Conservation (phyloP, 2,888 invertebrate species). For the Pinctada fucata region DNA sequence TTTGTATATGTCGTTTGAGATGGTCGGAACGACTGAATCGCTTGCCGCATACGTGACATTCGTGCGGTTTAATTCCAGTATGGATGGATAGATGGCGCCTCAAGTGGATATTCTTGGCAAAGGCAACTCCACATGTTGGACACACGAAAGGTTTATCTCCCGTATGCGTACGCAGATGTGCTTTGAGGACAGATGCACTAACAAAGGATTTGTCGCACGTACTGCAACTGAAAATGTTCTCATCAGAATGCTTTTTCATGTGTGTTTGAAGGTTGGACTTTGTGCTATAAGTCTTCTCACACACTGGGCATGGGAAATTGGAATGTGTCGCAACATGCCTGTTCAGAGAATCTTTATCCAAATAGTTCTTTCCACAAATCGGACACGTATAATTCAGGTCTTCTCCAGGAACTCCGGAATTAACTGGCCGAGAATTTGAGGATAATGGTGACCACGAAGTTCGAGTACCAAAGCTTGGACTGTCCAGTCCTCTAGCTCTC, state of each 20-base stretch:
- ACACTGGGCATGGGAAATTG: slow-evolving; percentile 48
- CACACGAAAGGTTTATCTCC: slow-evolving; percentile 62
- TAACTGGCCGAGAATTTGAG: slow-evolving; percentile 25
- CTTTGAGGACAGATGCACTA: slow-evolving; percentile 51
- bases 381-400: slow-evolving; percentile 46
- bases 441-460: slow-evolving; percentile 6
- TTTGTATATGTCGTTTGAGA: slow-evolving; percentile 61
- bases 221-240: slow-evolving; percentile 51
- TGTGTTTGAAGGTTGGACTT: slow-evolving; percentile 57
- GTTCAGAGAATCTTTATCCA: slow-evolving; percentile 45
- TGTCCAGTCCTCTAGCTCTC: slow-evolving; percentile 36
- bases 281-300: slow-evolving; percentile 51
- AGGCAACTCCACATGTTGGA: slow-evolving; percentile 59
- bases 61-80: slow-evolving; percentile 61
- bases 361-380: slow-evolving; percentile 47
- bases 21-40: slow-evolving; percentile 61
- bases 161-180: slow-evolving; percentile 59
- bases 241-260: slow-evolving; percentile 54
- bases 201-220: slow-evolving; percentile 55
- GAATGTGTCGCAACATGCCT: slow-evolving; percentile 53
- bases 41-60: slow-evolving; percentile 59
- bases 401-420: slow-evolving; percentile 19
- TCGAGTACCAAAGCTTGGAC: slow-evolving; percentile 27
- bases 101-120: slow-evolving; percentile 64
- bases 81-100: slow-evolving; percentile 63